Conservation (phyloP, 2,113 vertebrate genomes). For the Columba livia region DNA sequence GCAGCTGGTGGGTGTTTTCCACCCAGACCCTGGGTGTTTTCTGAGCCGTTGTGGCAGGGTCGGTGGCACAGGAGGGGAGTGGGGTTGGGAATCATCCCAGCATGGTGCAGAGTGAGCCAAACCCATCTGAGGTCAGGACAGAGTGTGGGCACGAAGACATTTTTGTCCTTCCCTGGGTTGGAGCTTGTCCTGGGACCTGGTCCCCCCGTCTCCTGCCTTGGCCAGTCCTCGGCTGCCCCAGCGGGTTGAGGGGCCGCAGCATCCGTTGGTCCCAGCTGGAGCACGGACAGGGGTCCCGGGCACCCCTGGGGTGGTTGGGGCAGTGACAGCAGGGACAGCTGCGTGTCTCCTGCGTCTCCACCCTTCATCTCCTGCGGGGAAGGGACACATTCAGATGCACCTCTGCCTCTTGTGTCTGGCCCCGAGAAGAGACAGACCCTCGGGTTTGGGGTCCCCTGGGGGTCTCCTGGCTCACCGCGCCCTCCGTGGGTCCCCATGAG, state of each 20-base stretch:
- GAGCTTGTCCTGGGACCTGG: neutral
- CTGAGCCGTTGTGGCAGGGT: neutral
- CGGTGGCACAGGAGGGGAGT: neutral
- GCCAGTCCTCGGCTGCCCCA: neutral
- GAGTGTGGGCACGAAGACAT: fast-evolving
- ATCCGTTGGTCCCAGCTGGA: neutral
- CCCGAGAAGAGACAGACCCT: neutral
- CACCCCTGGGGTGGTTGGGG: neutral
- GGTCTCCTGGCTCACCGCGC: neutral
- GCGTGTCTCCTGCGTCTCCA: neutral
- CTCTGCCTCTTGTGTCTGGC: neutral
- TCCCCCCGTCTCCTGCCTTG: neutral
- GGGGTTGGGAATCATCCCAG: neutral
- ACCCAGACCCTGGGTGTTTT: fast-evolving
- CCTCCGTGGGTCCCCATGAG: neutral
- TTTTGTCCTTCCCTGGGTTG: neutral
- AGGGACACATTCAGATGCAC: neutral
- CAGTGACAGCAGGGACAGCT: neutral
- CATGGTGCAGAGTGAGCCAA: fast-evolving
- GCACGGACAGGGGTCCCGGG: neutral
- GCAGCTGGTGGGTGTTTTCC: neutral
- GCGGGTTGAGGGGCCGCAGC: too few species aligned
- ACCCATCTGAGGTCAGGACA: neutral
- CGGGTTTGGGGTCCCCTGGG: neutral
- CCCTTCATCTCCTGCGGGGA: neutral